phyloP scores from a whole-genome alignment of 2,113 vertebrate species.

The Gymnarchus niloticus region DNA sequence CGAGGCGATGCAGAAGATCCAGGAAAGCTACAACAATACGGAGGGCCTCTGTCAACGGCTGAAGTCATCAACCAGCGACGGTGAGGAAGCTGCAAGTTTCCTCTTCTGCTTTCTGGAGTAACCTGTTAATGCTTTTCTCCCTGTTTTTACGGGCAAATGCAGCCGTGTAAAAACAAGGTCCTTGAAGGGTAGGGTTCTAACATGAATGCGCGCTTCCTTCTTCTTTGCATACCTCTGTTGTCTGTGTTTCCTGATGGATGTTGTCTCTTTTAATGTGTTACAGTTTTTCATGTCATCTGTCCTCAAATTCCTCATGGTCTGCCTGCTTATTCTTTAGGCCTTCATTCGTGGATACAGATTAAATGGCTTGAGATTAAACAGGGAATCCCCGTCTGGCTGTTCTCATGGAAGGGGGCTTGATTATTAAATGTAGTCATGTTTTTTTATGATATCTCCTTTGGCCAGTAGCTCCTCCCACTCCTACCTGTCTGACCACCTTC shows the following conservation, averaged over 20 bases:
- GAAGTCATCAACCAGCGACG: slow-evolving; percentile 73
- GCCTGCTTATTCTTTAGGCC: not conserved
- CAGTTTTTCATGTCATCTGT: not conserved
- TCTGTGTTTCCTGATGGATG: too few species aligned
- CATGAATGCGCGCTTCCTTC: not conserved
- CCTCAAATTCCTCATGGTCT: not conserved
- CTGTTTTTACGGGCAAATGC: not conserved
- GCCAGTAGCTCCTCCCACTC: not conserved
- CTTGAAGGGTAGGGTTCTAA: not conserved
- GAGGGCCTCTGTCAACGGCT: slow-evolving; percentile 78
- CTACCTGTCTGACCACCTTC: not conserved
- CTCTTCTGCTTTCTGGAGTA: not conserved
- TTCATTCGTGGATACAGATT: slow-evolving; percentile 7
- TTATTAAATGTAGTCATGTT: slow-evolving; percentile 3
- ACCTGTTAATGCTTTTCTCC: not conserved
- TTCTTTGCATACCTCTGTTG: not conserved
- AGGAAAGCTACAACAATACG: slow-evolving; percentile 73
- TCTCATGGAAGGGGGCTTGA: slow-evolving; percentile 8
- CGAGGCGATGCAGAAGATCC: slow-evolving; percentile 78
- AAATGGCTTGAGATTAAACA: slow-evolving; percentile 22
- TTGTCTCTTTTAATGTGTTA: not conserved
- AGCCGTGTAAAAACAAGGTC: not conserved
- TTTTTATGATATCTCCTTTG: not conserved
- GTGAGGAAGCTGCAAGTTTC: slow-evolving; percentile 50
- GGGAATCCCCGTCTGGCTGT: slow-evolving; percentile 2